These are phyloP conservation scores for Gobiocypris rarus DNA, from an alignment of 2,113 vertebrate species.

Conservation along the genomic window DNA sequence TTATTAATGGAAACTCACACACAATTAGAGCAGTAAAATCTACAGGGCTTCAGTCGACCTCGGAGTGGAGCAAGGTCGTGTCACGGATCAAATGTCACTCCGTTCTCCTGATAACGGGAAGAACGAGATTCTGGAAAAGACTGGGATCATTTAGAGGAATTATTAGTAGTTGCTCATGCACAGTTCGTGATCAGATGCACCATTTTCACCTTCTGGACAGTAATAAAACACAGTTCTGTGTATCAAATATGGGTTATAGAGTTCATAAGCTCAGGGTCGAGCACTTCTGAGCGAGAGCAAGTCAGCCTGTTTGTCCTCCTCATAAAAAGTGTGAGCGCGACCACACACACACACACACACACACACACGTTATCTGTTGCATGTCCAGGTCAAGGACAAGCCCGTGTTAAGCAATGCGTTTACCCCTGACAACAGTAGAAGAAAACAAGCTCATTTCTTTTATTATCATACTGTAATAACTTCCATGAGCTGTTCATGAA, in stretches of 20 bases:
- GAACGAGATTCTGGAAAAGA: too few species aligned
- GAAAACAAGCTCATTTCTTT: background rate
- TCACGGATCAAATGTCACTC: background rate
- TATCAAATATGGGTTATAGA: too few species aligned
- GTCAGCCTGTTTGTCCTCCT: too few species aligned
- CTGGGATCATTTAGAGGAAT: background rate
- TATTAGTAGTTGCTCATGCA: background rate
- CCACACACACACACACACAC: too few species aligned
- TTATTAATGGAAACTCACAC: constrained; percentile 3
- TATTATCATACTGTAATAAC: constrained; percentile 3
- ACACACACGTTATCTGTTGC: too few species aligned
- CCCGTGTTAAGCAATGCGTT: too few species aligned
- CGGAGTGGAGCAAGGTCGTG: background rate
- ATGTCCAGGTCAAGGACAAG: too few species aligned
- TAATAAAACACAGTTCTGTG: too few species aligned
- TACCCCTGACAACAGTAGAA: background rate
- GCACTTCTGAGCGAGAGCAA: too few species aligned
- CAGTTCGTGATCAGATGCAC: background rate
- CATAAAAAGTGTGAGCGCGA: too few species aligned
- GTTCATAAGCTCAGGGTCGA: too few species aligned
- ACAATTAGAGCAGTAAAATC: background rate
- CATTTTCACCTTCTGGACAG: too few species aligned
- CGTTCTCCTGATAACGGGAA: background rate
- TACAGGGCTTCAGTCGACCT: background rate
- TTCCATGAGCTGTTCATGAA: constrained; percentile 10